Evolutionary conservation across 2,113 vertebrate genomes (phyloP).

Genomic region (Gracilinanus agilis): DNA sequence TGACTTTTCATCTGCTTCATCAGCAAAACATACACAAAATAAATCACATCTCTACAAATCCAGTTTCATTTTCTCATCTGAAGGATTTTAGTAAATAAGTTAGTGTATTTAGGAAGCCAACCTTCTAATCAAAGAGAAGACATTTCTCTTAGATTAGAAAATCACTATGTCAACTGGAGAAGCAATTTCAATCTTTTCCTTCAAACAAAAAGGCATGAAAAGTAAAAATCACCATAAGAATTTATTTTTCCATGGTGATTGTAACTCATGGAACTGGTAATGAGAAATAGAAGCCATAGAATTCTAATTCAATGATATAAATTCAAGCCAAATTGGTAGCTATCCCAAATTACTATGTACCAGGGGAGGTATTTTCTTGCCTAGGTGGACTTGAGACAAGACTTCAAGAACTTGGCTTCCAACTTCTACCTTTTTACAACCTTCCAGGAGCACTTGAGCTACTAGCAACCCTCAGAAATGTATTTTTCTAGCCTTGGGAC

Average conservation of each 20-base stretch:
- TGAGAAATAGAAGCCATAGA: neutral
- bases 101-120: neutral
- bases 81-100: neutral
- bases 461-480: neutral
- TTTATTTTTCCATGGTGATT: neutral
- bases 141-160: neutral
- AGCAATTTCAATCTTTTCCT: neutral
- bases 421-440: neutral
- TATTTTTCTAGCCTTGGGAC: neutral
- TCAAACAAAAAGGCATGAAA: neutral
- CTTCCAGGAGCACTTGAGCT: neutral
- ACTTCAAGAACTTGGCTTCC: neutral
- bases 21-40: conserved; percentile 1
- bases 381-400: neutral
- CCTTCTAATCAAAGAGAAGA: neutral
- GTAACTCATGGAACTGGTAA: neutral
- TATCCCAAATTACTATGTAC: neutral
- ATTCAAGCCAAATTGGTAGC: neutral
- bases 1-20: neutral
- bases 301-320: neutral
- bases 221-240: neutral
- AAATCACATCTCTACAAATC: neutral
- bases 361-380: neutral
- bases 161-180: neutral
- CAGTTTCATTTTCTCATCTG: neutral